A percentile compares a stretch with the other conserved stretches of the same genome.
Evolutionary conservation across 2,113 vertebrate species (phyloP).

Genomic region (Ploceus nigricollis): DNA sequence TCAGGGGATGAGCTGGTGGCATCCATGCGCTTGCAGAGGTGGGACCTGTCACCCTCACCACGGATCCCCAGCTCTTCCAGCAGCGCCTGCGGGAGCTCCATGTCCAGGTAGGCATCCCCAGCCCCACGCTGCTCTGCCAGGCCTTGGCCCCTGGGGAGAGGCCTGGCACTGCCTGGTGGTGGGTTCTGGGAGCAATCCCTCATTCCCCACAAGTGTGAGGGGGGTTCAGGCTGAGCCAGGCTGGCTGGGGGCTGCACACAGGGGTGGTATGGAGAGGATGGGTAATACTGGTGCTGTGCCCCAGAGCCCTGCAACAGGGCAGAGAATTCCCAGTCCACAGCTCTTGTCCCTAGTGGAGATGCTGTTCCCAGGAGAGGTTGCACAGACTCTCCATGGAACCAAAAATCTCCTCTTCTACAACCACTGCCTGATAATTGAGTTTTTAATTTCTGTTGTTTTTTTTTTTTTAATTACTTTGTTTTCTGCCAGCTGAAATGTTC

Average conservation of each 20-base stretch:
- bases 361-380: not conserved
- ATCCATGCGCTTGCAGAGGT: constrained; percentile 73
- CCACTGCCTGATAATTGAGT: not conserved
- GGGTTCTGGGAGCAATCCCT: not conserved
- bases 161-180: fast-evolving
- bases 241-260: not conserved
- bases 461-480: fast-evolving
- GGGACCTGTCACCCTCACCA: constrained; percentile 87
- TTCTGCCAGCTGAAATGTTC: not conserved
- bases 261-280: not conserved
- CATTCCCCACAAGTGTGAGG: fast-evolving
- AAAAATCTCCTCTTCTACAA: not conserved
- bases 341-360: not conserved
- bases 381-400: not conserved
- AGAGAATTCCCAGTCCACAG: not conserved
- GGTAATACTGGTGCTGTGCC: fast-evolving
- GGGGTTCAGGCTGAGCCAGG: not conserved
- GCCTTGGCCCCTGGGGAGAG: not conserved
- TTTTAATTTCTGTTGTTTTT: not conserved
- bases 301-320: not conserved
- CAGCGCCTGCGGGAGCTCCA: constrained; percentile 86
- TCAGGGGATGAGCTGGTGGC: not conserved
- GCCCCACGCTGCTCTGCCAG: fast-evolving
- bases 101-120: constrained; percentile 79
- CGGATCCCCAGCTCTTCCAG: constrained; percentile 85